phyloP scores from a whole-genome alignment of 2,797 vertebrate genomes.

The Chiloscyllium punctatum region DNA sequence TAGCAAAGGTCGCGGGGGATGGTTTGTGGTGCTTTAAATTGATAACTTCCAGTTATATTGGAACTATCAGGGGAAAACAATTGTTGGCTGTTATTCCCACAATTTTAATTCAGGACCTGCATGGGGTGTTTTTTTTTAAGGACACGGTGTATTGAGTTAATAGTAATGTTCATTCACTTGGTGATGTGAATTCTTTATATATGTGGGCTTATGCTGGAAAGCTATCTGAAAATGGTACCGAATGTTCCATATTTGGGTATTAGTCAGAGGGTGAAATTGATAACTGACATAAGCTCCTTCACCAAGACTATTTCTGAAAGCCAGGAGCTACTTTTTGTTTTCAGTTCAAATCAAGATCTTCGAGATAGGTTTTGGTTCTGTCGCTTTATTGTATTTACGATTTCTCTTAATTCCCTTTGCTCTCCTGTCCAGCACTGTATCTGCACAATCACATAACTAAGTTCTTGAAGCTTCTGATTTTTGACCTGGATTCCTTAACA shows the following conservation, averaged over 20 bases:
- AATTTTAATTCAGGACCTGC: slow-evolving; percentile 9
- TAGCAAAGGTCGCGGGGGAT: neutral
- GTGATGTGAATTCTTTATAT: neutral
- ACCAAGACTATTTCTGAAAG: neutral
- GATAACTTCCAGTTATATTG: slow-evolving; percentile 3
- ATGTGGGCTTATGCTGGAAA: neutral
- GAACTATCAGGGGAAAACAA: neutral
- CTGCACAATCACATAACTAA: neutral
- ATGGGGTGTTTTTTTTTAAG: neutral
- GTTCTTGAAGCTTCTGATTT: neutral
- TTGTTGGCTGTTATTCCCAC: neutral
- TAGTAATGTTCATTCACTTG: neutral
- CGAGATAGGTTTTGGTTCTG: neutral
- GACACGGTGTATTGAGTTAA: neutral
- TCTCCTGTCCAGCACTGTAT: neutral
- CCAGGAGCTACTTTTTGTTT: neutral
- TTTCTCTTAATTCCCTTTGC: neutral
- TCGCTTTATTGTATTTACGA: neutral
- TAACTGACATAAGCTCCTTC: neutral
- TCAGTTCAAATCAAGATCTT: slow-evolving; percentile 4
- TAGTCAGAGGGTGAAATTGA: neutral
- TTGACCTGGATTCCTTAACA: neutral
- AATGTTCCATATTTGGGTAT: neutral
- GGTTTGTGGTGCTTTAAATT: slow-evolving; percentile 19
- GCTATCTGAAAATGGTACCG: neutral